Evolutionary conservation across 92 coral and sea anemone genomes (phyloP).

Genomic region (Epizoanthus illoricatus): DNA sequence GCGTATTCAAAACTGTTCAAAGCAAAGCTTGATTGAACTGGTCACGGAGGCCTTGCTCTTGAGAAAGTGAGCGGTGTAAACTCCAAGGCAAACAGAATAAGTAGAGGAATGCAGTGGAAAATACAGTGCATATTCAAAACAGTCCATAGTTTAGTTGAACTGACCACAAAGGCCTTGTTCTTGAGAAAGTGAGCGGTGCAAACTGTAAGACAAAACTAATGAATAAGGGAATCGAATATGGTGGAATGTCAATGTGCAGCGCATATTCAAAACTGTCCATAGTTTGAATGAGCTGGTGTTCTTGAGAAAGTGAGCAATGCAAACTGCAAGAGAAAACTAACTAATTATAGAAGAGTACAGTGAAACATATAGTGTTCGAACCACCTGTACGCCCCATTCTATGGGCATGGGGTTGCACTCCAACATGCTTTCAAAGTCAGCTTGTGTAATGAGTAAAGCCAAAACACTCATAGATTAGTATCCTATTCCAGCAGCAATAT

Average conservation of each 20-base stretch:
- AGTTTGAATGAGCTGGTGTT: conserved; percentile 88
- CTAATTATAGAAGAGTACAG: background rate
- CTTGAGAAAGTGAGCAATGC: conserved; percentile 88
- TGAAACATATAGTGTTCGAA: conserved; percentile 46
- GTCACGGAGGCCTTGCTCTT: conserved; percentile 85
- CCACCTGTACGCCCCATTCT: too few species aligned
- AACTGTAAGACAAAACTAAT: conserved; percentile 54
- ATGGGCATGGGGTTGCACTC: too few species aligned
- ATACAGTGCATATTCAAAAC: conserved; percentile 77
- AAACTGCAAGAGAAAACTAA: conserved; percentile 54
- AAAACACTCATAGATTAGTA: too few species aligned
- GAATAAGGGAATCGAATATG: background rate
- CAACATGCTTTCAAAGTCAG: too few species aligned
- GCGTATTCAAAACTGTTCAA: conserved; percentile 93
- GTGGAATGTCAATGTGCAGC: conserved; percentile 51
- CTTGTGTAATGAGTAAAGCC: too few species aligned
- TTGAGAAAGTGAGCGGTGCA: conserved; percentile 89
- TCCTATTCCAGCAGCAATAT: too few species aligned
- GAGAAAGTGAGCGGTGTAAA: conserved; percentile 85
- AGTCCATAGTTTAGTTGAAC: conserved; percentile 95
- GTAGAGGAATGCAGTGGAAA: background rate
- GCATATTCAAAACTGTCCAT: conserved; percentile 94
- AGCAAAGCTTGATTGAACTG: conserved; percentile 92
- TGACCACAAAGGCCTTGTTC: conserved; percentile 89
- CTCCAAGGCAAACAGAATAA: conserved; percentile 41